phyloP scores from a whole-genome alignment of 2,888 invertebrate genomes.

The Eupithecia inturbata region DNA sequence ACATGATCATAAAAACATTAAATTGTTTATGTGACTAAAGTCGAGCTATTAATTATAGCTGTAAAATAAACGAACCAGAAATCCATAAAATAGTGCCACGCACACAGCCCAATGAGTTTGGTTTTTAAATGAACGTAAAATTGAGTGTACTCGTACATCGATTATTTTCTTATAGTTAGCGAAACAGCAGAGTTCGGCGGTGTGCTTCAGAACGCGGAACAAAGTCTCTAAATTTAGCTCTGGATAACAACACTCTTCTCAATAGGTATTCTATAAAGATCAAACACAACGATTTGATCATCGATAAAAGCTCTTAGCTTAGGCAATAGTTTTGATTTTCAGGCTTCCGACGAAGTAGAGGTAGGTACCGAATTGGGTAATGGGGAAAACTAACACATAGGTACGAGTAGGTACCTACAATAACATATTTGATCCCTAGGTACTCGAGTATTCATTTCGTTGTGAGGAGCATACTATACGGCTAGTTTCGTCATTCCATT shows the following conservation, averaged over 20 bases:
- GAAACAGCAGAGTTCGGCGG: constrained; percentile 39
- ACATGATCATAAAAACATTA: constrained; percentile 25
- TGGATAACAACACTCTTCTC: constrained; percentile 61
- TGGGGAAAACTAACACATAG: neutral
- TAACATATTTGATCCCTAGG: neutral
- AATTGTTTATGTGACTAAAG: constrained; percentile 31
- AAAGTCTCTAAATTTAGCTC: constrained; percentile 66
- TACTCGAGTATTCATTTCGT: neutral
- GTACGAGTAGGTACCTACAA: too few species aligned
- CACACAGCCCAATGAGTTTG: constrained; percentile 36
- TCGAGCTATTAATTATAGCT: constrained; percentile 32
- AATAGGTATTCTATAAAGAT: constrained; percentile 19
- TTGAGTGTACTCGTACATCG: constrained; percentile 35
- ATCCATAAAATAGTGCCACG: constrained; percentile 33
- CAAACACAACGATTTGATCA: constrained; percentile 6
- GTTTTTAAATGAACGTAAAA: constrained; percentile 35
- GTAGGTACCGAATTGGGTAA: neutral
- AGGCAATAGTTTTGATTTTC: neutral
- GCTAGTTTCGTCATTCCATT: neutral
- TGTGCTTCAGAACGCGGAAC: constrained; percentile 53
- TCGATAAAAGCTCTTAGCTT: neutral
- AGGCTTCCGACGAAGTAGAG: neutral
- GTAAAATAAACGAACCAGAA: constrained; percentile 38
- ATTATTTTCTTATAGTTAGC: constrained; percentile 22
- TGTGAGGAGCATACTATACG: neutral